Evolutionary conservation across 2,113 vertebrate genomes (phyloP), one percentile per base, ranked within the genome.

Genomic region (Synodontis membranacea): DNA sequence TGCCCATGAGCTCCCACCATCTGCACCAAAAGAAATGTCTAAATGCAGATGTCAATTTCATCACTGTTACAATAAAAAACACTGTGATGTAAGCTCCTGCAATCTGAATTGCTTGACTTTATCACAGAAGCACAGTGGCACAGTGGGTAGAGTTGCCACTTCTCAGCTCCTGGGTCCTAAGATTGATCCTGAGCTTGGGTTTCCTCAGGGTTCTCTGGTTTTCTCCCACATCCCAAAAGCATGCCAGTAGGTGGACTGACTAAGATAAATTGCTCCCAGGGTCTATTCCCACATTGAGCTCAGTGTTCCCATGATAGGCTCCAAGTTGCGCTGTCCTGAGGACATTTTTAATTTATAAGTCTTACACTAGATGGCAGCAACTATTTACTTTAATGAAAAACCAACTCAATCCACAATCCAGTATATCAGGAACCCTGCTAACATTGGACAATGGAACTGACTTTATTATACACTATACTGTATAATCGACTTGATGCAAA

Each of bases 281-380:
- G 15, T 50, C 25, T 46, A 14, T 46, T 46, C 44, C 25, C 1
- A 28, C 11, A 48, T 7, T 19, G 17, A 31, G 6, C 8, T 19
- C 15, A 19, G 6, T 19, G 8, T 76, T 76, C 44, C 28, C 3
- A 5, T n/a, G 19, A 70, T 4, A 39, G 34, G 34, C 70, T n/a
- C 42, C 11, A 75, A 7, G 42, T n/a, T 44, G 11, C 60, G 54
- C 64, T n/a, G 31, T 23, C 5, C 5, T 31, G 19, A 28, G 11
- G 21, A 15, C 39, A 70, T 72, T 50, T 80, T n/a, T 48, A 74
- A 50, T 28, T 37, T 31, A 34, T 19, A 7, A 34, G 37, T 80
- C 42, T 68, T 46, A 66, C 84, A 42, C 87, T 83, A 86, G 84
- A 85, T 56, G 87, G 84, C 84, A 85, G 81, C 37, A 68, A 50